Evolutionary conservation across 2,888 invertebrate genomes (phyloP).

Genomic region (Epistrophella euchroma): DNA sequence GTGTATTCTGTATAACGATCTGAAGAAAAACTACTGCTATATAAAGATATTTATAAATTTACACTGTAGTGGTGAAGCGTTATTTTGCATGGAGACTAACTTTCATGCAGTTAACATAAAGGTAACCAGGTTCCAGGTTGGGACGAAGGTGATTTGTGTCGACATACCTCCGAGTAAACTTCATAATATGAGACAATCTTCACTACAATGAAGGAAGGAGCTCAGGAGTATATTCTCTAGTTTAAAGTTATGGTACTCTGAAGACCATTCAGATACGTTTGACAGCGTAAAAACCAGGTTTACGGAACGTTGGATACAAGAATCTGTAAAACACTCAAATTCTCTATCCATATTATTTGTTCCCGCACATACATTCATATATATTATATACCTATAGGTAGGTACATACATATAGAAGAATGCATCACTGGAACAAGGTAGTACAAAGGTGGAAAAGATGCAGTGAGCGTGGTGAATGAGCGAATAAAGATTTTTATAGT

Average conservation of each 20-base stretch:
- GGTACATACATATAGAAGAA: background rate
- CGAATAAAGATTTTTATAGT: constrained; percentile 60
- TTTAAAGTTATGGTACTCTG: constrained; percentile 1
- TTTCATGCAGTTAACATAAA: background rate
- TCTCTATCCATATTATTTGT: constrained; percentile 7
- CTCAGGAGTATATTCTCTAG: constrained; percentile 15
- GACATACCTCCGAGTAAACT: background rate
- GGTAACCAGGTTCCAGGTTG: constrained; percentile 3
- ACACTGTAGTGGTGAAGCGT: background rate
- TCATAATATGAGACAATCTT: background rate
- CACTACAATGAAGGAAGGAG: background rate
- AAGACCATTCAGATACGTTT: constrained; percentile 24
- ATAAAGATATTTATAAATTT: constrained; percentile 12
- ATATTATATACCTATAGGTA: too few species aligned
- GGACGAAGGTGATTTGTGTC: background rate
- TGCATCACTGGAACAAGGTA: constrained; percentile 14
- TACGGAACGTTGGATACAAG: constrained; percentile 40
- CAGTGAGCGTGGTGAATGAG: constrained; percentile 41
- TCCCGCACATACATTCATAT: background rate
- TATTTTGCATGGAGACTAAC: background rate
- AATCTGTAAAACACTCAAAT: constrained; percentile 1
- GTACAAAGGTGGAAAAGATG: constrained; percentile 33
- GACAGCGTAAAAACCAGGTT: constrained; percentile 24
- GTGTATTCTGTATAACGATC: background rate
- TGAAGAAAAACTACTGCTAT: background rate